A percentile compares a stretch with the other conserved stretches of the same genome.
phyloP scores from a whole-genome alignment of 2,888 invertebrate species.

The Phyllotreta cruciferae region DNA sequence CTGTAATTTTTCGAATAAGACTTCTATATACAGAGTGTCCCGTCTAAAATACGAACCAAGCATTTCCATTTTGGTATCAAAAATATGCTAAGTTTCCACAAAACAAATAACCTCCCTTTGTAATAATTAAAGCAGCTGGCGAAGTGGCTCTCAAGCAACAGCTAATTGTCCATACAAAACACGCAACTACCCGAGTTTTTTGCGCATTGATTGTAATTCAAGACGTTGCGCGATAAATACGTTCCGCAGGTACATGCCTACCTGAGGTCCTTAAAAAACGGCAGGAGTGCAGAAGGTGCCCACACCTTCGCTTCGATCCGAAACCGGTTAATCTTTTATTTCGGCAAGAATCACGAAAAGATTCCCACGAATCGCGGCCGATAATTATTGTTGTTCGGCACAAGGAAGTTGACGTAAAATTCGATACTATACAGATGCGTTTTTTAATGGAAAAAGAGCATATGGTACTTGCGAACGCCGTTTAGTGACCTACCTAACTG shows the following conservation, averaged over 20 bases:
- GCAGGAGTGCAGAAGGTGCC: constrained; percentile 8
- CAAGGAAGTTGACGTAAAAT: constrained; percentile 37
- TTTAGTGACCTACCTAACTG: constrained; percentile 23
- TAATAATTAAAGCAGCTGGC: too few relatives aligned
- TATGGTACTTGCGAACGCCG: constrained; percentile 18
- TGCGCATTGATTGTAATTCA: constrained; percentile 17
- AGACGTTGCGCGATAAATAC: constrained; percentile 17
- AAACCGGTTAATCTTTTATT: constrained; percentile 26
- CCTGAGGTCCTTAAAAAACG: constrained; percentile 14
- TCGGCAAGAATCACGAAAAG: constrained; percentile 9
- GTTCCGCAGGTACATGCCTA: constrained; percentile 16
- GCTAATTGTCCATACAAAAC: not conserved
- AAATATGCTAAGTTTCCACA: not conserved
- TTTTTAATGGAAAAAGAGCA: constrained; percentile 25
- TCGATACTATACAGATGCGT: constrained; percentile 39
- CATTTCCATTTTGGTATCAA: not conserved
- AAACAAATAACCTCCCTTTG: too few relatives aligned
- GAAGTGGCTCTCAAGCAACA: not conserved
- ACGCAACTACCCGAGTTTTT: not conserved
- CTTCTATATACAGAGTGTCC: not conserved
- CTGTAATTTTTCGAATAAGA: not conserved
- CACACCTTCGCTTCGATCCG: constrained; percentile 17
- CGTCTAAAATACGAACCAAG: too few relatives aligned
- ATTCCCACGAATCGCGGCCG: constrained; percentile 35
- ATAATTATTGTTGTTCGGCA: constrained; percentile 34